Conservation (phyloP, 2,888 invertebrate species). For the Labia minor region DNA sequence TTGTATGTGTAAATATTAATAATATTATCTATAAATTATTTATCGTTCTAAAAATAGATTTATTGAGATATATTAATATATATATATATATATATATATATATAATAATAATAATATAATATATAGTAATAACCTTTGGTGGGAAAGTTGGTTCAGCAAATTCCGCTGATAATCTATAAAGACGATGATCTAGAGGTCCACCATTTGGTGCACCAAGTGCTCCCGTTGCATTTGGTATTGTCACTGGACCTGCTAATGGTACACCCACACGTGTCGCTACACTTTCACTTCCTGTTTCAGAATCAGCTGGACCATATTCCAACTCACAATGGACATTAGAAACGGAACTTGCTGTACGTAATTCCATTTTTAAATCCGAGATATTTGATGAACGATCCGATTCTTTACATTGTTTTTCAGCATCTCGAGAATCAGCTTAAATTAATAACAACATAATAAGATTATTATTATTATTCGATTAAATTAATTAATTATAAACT, state of each 20-base stretch:
- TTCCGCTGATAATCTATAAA: constrained; percentile 50
- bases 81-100: too few species aligned
- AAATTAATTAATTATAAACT: too few species aligned
- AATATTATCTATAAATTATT: too few species aligned
- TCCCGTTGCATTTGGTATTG: constrained; percentile 44
- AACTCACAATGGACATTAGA: constrained; percentile 47
- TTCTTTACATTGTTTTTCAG: constrained; percentile 46
- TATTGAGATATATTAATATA: too few species aligned
- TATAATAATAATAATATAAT: too few species aligned
- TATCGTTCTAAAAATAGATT: background rate
- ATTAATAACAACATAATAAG: constrained; percentile 27
- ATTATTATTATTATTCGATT: background rate
- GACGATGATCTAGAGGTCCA: constrained; percentile 30
- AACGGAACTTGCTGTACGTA: constrained; percentile 69
- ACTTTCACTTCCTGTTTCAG: constrained; percentile 47
- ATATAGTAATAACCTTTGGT: constrained; percentile 57
- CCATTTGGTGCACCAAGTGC: constrained; percentile 28
- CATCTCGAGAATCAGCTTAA: constrained; percentile 43
- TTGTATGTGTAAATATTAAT: too few species aligned
- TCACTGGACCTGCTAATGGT: constrained; percentile 65
- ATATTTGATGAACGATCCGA: constrained; percentile 87
- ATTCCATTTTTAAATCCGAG: constrained; percentile 81
- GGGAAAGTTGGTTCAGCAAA: constrained; percentile 69
- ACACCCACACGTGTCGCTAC: constrained; percentile 48
- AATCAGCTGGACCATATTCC: constrained; percentile 48